Base-by-base conservation (phyloP, 2,888 invertebrate species). In the Phasia obesa region DNA sequence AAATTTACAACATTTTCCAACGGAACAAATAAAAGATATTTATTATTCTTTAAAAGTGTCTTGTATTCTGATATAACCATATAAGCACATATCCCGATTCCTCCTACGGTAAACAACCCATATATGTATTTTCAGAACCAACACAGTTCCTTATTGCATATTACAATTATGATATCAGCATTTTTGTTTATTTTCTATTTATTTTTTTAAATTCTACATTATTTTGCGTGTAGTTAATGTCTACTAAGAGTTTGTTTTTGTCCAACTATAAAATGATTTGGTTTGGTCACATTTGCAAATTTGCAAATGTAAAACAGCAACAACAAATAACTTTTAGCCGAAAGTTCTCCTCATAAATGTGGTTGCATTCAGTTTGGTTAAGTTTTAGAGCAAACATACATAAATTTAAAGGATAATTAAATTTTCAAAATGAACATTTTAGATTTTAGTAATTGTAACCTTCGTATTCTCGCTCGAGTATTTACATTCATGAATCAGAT, bases 391-490 rank as follows among this genome's bases (percentile, higher is more conserved):
- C 77, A 73, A 80, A 73, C 73, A 47, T 44, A 86, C 88, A 88
- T 89, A 87, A 87, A 88, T 89, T 87, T 83, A 86, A 87, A 85
- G 87, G 85, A 88, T 87, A 88, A 89, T 88, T 88, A 89, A 89
- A 88, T 87, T 85, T 87, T 86, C 86, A 86, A 86, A 86, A 81
- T 62, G 55, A 64, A 73, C 51, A 71, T 75, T 57, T 76, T n/a
- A 27, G 42, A 57, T 74, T 11, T n/a, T n/a, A n/a, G 49, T 67
- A 67, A 27, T 65, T 71, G 71, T 60, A 73, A 67, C 55, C 59
- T 60, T 73, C 47, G 53, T 65, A 65, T 65, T 25, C 15, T 53
- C 47, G 17, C 44, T 42, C 38, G 25, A 38, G n/a, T 78, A 77
- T 78, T 78, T 67, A 17, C 59, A 47, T 59, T 23, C 53, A 65